Percentiles rank a stretch among this genome's conserved stretches.
These are phyloP conservation scores for Sebastes goodei DNA, from an alignment of 2,797 vertebrate genomes.

Conservation along the genomic window DNA sequence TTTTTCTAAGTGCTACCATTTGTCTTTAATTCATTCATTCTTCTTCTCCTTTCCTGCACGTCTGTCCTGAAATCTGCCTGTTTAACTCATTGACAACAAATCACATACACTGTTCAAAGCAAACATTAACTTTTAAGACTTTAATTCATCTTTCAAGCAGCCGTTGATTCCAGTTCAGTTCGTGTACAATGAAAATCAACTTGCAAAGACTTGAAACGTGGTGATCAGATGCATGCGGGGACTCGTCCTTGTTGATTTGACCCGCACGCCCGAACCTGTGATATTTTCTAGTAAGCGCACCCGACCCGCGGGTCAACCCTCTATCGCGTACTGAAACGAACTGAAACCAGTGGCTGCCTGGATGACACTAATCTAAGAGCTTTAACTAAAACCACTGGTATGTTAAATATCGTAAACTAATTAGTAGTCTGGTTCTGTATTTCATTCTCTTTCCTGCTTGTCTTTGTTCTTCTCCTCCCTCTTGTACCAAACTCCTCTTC, in stretches of 20 bases:
- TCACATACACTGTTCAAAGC: background rate
- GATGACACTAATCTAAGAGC: background rate
- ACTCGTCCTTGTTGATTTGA: background rate
- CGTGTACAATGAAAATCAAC: background rate
- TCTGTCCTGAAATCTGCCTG: background rate
- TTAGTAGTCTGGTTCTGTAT: background rate
- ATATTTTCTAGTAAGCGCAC: too few relatives aligned
- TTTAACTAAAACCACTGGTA: background rate
- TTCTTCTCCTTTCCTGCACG: background rate
- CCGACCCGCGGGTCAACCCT: too few relatives aligned
- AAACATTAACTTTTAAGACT: background rate
- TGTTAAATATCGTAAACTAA: background rate
- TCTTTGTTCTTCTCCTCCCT: background rate
- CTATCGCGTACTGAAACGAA: too few relatives aligned
- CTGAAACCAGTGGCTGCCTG: too few relatives aligned
- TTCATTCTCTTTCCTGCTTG: background rate
- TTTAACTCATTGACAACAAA: background rate
- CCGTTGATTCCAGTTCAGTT: background rate
- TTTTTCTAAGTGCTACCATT: background rate
- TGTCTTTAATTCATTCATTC: background rate
- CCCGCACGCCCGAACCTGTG: too few relatives aligned
- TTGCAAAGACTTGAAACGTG: background rate
- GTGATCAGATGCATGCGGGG: background rate
- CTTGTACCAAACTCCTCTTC: background rate
- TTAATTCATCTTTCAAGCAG: background rate